Percentiles rank a stretch among this genome's conserved stretches.
Evolutionary conservation across 2,888 invertebrate genomes (phyloP).

Genomic region (Drosophila basisetae): DNA sequence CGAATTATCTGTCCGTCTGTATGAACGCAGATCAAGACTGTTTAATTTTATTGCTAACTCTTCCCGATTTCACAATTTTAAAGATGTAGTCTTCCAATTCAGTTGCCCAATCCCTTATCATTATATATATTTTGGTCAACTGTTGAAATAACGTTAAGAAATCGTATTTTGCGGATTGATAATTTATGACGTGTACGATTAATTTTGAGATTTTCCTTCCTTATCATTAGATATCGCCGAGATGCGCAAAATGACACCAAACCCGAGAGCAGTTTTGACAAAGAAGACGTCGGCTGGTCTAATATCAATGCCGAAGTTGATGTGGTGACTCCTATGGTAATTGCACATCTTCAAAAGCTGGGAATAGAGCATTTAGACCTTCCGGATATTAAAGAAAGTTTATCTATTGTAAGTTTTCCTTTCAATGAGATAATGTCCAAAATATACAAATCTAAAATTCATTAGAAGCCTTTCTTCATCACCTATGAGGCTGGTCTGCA

Average conservation of each 20-base stretch:
- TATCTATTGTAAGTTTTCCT: constrained; percentile 79
- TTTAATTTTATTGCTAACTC: not conserved
- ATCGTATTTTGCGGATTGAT: not conserved
- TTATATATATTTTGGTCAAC: not conserved
- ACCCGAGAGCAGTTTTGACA: constrained; percentile 46
- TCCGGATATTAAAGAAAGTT: constrained; percentile 83
- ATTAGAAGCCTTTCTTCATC: constrained; percentile 82
- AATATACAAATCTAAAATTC: not conserved
- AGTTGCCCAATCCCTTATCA: not conserved
- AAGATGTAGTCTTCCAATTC: not conserved
- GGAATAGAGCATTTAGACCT: constrained; percentile 81
- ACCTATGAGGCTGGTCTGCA: constrained; percentile 82
- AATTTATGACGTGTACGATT: not conserved
- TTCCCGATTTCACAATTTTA: not conserved
- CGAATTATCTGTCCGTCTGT: not conserved
- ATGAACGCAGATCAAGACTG: not conserved
- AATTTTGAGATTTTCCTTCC: not conserved
- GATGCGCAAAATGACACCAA: constrained; percentile 8
- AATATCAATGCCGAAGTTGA: constrained; percentile 84
- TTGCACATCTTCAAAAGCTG: constrained; percentile 78
- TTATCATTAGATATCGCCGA: constrained; percentile 26
- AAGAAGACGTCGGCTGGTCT: constrained; percentile 81
- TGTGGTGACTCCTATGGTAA: constrained; percentile 83
- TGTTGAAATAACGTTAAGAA: not conserved
- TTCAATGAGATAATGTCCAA: not conserved